Evolutionary conservation across 2,888 invertebrate species (phyloP).

Genomic region (Pyrrhia umbra): DNA sequence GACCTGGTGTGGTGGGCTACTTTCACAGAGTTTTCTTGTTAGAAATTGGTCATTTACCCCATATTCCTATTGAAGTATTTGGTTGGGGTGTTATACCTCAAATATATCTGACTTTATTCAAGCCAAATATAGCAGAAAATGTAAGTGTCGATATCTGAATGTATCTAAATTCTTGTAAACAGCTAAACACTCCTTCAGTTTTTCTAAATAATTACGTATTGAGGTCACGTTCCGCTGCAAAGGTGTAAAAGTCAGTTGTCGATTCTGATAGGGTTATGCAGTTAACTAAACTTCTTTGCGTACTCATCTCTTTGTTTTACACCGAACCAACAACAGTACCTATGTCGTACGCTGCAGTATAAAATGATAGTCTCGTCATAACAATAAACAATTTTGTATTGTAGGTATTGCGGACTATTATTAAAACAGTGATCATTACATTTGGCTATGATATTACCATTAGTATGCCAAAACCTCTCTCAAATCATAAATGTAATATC

Average conservation of each 20-base stretch:
- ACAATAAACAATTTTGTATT: slow-evolving; percentile 1
- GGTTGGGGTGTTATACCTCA: slow-evolving; percentile 91
- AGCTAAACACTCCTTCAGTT: too few species aligned
- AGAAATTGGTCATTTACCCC: slow-evolving; percentile 89
- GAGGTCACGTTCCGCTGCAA: too few species aligned
- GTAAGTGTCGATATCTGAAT: slow-evolving; percentile 63
- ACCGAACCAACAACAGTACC: too few species aligned
- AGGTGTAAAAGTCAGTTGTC: too few species aligned
- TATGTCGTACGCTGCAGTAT: too few species aligned
- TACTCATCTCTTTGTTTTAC: too few species aligned
- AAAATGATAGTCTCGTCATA: background rate
- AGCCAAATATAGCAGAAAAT: slow-evolving; percentile 74
- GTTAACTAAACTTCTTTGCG: too few species aligned
- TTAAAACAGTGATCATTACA: slow-evolving; percentile 10
- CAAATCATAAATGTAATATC: slow-evolving; percentile 14
- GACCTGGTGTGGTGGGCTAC: slow-evolving; percentile 89
- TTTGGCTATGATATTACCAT: slow-evolving; percentile 33
- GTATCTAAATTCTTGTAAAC: too few species aligned
- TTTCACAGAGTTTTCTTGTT: slow-evolving; percentile 85
- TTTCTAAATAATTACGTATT: too few species aligned
- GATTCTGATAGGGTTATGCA: too few species aligned
- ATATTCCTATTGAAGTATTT: slow-evolving; percentile 87
- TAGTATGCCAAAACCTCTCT: slow-evolving; percentile 35
- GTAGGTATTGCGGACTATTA: slow-evolving; percentile 22
- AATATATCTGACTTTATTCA: slow-evolving; percentile 87